Conservation (phyloP, 2,888 invertebrate genomes). For the Eristalis tenax region DNA sequence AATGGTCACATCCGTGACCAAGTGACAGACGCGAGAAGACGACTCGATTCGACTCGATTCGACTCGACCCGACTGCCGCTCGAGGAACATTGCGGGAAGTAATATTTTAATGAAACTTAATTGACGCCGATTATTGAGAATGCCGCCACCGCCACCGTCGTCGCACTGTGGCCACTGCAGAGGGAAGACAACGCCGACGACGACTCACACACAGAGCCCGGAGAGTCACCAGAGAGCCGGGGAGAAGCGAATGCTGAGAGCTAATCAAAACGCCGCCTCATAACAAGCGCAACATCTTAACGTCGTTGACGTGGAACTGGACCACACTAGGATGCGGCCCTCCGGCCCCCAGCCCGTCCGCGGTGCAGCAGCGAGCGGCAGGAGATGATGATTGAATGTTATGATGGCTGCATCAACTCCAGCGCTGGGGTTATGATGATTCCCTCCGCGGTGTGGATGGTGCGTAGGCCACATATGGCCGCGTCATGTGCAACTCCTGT, state of each 20-base stretch:
- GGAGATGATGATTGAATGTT: slow-evolving; percentile 71
- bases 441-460: slow-evolving; percentile 62
- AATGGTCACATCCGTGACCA: slow-evolving; percentile 54
- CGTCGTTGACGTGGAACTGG: slow-evolving; percentile 46
- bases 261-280: slow-evolving; percentile 71
- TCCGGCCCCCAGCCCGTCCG: neutral
- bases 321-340: slow-evolving; percentile 13
- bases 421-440: slow-evolving; percentile 40
- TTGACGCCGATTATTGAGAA: slow-evolving; percentile 69
- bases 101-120: slow-evolving; percentile 72
- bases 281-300: slow-evolving; percentile 71
- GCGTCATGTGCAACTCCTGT: slow-evolving; percentile 61
- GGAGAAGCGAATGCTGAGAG: slow-evolving; percentile 30
- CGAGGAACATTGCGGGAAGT: slow-evolving; percentile 52
- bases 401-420: slow-evolving; percentile 70
- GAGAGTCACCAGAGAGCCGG: neutral
- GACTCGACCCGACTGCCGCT: slow-evolving; percentile 1
- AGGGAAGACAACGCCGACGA: neutral
- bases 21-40: slow-evolving; percentile 10
- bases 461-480: slow-evolving; percentile 71
- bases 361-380: slow-evolving; percentile 14
- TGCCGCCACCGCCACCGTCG: slow-evolving; percentile 15
- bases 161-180: slow-evolving; percentile 3
- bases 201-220: neutral
- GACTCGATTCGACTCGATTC: no score